phyloP scores from a whole-genome alignment of 2,888 invertebrate genomes.

The Sesamia inferens region DNA sequence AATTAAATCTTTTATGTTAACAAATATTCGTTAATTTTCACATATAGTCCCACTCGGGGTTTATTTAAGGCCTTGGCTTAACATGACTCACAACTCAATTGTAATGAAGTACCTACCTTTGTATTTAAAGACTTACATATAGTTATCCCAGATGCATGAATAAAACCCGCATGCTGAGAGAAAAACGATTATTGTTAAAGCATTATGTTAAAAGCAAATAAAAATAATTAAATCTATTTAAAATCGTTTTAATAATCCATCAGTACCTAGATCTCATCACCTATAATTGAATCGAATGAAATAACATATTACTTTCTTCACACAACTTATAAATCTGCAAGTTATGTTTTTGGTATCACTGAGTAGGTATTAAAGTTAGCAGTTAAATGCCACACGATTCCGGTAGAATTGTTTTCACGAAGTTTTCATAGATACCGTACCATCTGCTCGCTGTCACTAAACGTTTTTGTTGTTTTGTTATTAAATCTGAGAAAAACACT shows the following conservation, averaged over 20 bases:
- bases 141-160: background rate
- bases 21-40: background rate
- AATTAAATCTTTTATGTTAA: background rate
- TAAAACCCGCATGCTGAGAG: background rate
- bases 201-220: constrained; percentile 35
- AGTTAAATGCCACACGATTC: background rate
- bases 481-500: background rate
- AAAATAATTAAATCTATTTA: constrained; percentile 8
- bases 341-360: background rate
- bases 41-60: background rate
- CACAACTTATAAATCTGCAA: background rate
- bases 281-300: background rate
- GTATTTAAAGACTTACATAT: constrained; percentile 16
- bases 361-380: background rate
- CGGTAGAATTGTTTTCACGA: background rate
- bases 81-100: background rate
- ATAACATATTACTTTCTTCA: background rate
- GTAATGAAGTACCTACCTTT: background rate
- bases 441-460: background rate
- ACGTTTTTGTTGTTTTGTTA: background rate
- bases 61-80: constrained; percentile 11
- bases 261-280: background rate
- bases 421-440: background rate
- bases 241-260: constrained; percentile 27
- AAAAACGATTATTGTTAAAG: constrained; percentile 20